Evolutionary conservation across 2,888 invertebrate species (phyloP), one percentile per base, ranked within the genome.

Genomic region (Brassicogethes aeneus): DNA sequence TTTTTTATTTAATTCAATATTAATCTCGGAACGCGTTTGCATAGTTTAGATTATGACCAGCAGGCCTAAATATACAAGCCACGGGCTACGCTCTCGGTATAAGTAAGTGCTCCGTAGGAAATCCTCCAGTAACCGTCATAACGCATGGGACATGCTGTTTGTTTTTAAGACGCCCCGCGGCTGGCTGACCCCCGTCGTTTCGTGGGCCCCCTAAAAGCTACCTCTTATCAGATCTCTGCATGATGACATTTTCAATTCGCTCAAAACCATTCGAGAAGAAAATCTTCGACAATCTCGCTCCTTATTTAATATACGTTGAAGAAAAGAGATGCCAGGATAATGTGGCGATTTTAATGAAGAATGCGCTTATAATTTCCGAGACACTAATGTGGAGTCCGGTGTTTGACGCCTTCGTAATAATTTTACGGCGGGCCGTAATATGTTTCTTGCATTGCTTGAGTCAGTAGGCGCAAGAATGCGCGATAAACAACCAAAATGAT

Each of bases 221-320:
- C 62, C 59, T 56, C 64, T 67, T 67, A 67, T 67, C 67, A 66
- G 67, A 67, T 67, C 66, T 64, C 66, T 56, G 62, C 67, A 64
- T 64, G 67, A 66, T 66, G 67, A 67, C 66, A 66, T 66, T 66
- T 66, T 59, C 62, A 59, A 63, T 62, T 60, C 59, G 54, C n/a
- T n/a, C n/a, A n/a, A n/a, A n/a, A n/a, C n/a, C n/a, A n/a, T n/a
- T n/a, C n/a, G n/a, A n/a, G n/a, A n/a, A n/a, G n/a, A n/a, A n/a
- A n/a, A n/a, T n/a, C n/a, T n/a, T n/a, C n/a, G n/a, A n/a, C n/a
- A n/a, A n/a, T n/a, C n/a, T n/a, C 15, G 33, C 2, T 44, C 44
- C 34, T 41, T 32, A n/a, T n/a, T n/a, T n/a, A n/a, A n/a, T n/a
- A n/a, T n/a, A n/a, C n/a, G n/a, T n/a, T n/a, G n/a, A n/a, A n/a